These are phyloP conservation scores for Oceanodroma leucorhoa DNA, from an alignment of 2,797 vertebrate species.

Conservation along the genomic window DNA sequence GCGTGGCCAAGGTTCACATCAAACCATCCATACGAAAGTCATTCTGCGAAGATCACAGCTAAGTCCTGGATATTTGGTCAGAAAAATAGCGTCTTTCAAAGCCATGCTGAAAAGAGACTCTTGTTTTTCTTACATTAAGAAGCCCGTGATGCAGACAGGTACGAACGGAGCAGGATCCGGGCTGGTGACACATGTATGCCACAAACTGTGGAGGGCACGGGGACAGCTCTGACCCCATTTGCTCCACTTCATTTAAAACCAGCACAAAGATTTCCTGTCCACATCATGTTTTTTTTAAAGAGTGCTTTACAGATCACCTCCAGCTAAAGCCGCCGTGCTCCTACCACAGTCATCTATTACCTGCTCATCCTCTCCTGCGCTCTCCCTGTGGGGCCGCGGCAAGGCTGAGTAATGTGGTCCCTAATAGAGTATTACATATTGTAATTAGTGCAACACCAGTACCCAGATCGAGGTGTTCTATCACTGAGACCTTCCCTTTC, in stretches of 20 bases:
- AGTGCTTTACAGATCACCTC: neutral
- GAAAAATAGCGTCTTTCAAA: neutral
- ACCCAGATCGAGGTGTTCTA: neutral
- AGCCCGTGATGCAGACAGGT: neutral
- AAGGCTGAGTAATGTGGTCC: neutral
- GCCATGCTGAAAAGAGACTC: neutral
- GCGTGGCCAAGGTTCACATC: neutral
- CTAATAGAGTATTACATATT: neutral
- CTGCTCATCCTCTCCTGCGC: neutral
- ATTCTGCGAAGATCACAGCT: neutral
- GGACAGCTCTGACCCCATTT: neutral
- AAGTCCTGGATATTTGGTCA: neutral
- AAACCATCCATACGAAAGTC: neutral
- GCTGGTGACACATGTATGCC: accelerated
- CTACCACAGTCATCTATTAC: neutral
- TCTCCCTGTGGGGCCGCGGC: accelerated
- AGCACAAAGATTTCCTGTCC: neutral
- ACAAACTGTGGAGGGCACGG: accelerated
- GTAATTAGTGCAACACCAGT: neutral
- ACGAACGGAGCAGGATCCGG: accelerated
- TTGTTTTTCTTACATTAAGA: neutral
- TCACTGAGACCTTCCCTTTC: neutral
- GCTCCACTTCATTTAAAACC: neutral
- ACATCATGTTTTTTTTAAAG: neutral
- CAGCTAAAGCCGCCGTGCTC: neutral